Base-by-base conservation (phyloP, 2,888 invertebrate genomes). In the Anodontia alba region DNA sequence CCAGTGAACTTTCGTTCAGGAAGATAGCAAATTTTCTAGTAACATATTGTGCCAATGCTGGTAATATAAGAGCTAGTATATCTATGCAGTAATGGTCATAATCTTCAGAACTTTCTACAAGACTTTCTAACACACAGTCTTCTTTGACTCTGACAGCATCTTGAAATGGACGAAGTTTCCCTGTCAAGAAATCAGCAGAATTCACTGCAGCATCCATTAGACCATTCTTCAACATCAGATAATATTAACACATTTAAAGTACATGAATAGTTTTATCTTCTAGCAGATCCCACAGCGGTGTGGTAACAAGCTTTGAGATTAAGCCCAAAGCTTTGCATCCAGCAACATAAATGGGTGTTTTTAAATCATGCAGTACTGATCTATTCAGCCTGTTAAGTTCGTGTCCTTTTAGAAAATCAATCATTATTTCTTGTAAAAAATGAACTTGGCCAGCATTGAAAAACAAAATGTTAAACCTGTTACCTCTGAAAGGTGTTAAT, bases 211-310 rank as follows among this genome's bases (percentile, higher is more conserved):
- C 74, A 23, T 78, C 73, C 42, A 72, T 38, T 1, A 78, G 42
- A n/a, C 75, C 71, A 57, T 26, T 33, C 36, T 72, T 78, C 20
- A 82, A 42, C 71, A 72, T 68, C 31, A 78, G 36, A 54, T 78
- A 78, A 31, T 71, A 62, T 38, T 42, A 54, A 49, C 73, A 67
- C 81, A 81, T 81, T 38, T 76, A 76, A 17, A 71, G 17, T 12
- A 79, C 73, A 43, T 70, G 49, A 23, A 79, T 72, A 29, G 17
- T 73, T 71, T 33, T 75, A 23, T 73, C 46, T 31, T 78, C 78
- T n/a, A 81, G 49, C 15, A 81, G 51, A 71, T 73, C 75, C 78
- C 76, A 81, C 7, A 73, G 57, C 33, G 77, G 71, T 43, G 72
- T 71, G 2, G 71, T 68, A 31, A 77, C 54, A 29, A 75, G 68